Evolutionary conservation across 2,888 invertebrate species (phyloP), one percentile per base, ranked within the genome.

Genomic region (Bellardia pandia): DNA sequence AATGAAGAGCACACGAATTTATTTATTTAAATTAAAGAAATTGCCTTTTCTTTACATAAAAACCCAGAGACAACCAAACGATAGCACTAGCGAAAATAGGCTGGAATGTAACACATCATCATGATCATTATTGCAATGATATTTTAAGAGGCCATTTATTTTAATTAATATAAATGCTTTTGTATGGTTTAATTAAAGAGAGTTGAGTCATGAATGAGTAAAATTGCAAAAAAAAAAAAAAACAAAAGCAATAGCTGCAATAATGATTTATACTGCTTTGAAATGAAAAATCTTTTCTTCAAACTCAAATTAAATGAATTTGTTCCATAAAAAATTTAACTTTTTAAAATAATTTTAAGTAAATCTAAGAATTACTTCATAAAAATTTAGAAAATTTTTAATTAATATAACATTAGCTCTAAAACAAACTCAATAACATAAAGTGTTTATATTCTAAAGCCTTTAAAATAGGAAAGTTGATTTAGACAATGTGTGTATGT

Each of bases 151-250:
- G 79, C 51, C 62, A 72, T 85, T 77, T 72, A 72, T 85, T 85
- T 76, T 66, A 77, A 85, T 85, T 81, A 66, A 76, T 71, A 68
- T 71, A 68, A 79, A 74, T 71, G 71, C 42, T 9, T 76, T 56
- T 62, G 72, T 40, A 9, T 30, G 33, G 9, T 48, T 77, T 75
- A 75, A 82, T 66, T 66, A 45, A 81, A 66, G 11, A 64, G 23
- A 37, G 23, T 4, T 79, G 69, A 60, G 33, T 79, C 69, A 69
- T 48, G 9, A 37, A 37, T 37, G 37, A 6, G 37, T 5, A 37
- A 3, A 37, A 37, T 37, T 23, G 23, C 23, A 23, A 23, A 23
- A 23, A 23, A 37, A 37, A 71, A 56, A 16, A 40, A 37, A 14
- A 40, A 40, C 37, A 37, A 40, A 51, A n/a, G n/a, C 4, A 14